These are phyloP conservation scores for Enteromius thamalakanensis DNA, from an alignment of 2,797 vertebrate species.

Conservation along the genomic window DNA sequence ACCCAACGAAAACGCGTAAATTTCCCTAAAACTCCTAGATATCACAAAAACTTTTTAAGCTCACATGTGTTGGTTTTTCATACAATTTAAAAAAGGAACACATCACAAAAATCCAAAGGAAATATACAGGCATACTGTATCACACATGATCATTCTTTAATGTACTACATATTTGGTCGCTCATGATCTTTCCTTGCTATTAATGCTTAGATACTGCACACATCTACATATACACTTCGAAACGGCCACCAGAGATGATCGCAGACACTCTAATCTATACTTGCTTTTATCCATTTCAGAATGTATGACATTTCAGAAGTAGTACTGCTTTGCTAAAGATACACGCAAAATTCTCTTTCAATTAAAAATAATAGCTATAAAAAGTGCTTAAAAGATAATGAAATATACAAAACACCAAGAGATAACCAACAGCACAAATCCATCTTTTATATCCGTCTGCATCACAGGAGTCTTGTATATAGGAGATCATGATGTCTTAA, in stretches of 20 bases:
- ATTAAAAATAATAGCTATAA: too few relatives aligned
- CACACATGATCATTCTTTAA: background rate
- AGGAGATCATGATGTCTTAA: conserved; percentile 45
- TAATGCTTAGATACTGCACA: too few relatives aligned
- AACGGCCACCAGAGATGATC: too few relatives aligned
- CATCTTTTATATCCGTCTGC: conserved; percentile 6
- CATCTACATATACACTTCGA: too few relatives aligned
- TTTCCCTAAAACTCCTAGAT: background rate
- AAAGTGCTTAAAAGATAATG: background rate
- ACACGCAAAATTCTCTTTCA: too few relatives aligned
- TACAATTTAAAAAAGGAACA: background rate
- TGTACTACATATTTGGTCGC: too few relatives aligned
- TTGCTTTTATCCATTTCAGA: too few relatives aligned
- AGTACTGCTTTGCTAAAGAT: too few relatives aligned
- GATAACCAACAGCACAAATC: background rate
- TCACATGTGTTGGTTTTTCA: background rate
- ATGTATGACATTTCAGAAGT: too few relatives aligned
- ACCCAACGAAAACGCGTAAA: background rate
- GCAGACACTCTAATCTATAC: too few relatives aligned
- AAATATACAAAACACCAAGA: background rate
- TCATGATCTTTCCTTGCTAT: too few relatives aligned
- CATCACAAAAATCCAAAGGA: background rate
- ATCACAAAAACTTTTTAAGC: background rate
- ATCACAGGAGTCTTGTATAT: background rate
- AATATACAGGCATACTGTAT: background rate